Conservation (phyloP, 2,888 invertebrate genomes). For the Heliconius hortense region DNA sequence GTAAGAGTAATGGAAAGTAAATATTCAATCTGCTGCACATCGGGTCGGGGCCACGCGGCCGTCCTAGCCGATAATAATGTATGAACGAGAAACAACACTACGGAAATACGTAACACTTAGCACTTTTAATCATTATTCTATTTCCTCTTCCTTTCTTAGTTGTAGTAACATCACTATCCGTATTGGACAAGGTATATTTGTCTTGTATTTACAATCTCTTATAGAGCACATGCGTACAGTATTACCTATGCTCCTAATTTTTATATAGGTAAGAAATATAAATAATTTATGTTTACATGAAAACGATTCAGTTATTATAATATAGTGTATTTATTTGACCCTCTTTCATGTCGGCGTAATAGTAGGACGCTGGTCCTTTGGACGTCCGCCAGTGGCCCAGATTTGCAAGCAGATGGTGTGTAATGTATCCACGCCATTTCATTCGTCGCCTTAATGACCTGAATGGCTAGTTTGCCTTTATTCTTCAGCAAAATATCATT, state of each 20-base stretch:
- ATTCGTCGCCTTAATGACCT: slow-evolving; percentile 25
- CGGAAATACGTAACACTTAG: too few species aligned
- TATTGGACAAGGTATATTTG: too few species aligned
- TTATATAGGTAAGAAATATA: background rate
- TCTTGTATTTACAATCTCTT: background rate
- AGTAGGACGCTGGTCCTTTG: slow-evolving; percentile 19
- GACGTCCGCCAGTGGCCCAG: slow-evolving; percentile 33
- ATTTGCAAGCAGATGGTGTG: slow-evolving; percentile 30
- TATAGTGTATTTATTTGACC: slow-evolving; percentile 14
- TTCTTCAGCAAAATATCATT: background rate
- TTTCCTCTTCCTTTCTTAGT: too few species aligned
- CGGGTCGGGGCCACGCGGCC: too few species aligned
- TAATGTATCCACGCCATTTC: slow-evolving; percentile 31
- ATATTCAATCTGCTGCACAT: too few species aligned
- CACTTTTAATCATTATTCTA: too few species aligned
- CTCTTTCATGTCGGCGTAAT: background rate
- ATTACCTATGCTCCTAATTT: too few species aligned
- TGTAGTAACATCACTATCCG: too few species aligned
- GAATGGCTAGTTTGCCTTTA: slow-evolving; percentile 9
- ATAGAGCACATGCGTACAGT: too few species aligned
- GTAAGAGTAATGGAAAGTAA: too few species aligned
- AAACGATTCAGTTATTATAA: slow-evolving; percentile 3
- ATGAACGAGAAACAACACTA: too few species aligned
- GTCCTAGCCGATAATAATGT: too few species aligned
- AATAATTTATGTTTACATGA: background rate